A percentile compares a stretch with the other conserved stretches of the same genome.
Evolutionary conservation across 1,140 invertebrate genomes (phyloP).

Genomic region (Orius insidiosus): DNA sequence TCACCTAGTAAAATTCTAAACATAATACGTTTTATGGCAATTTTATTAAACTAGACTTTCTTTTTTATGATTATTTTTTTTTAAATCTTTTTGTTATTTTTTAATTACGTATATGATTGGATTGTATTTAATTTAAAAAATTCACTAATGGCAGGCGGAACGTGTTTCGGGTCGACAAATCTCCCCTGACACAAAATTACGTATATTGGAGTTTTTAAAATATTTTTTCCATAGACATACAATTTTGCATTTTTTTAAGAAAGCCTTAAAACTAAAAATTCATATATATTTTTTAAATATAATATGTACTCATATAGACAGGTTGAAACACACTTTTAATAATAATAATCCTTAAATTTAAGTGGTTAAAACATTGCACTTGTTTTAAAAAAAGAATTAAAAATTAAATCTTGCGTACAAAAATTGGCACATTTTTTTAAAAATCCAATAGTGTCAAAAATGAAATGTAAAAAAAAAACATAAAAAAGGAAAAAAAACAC

Average conservation of each 20-base stretch:
- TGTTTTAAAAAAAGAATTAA: conserved; percentile 4
- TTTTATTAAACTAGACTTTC: conserved; percentile 14
- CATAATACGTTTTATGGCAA: conserved; percentile 15
- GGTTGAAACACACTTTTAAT: conserved; percentile 10
- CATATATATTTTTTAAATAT: too few relatives aligned
- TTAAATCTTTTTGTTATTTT: background rate
- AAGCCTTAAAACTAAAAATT: too few relatives aligned
- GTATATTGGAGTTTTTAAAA: too few relatives aligned
- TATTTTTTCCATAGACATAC: too few relatives aligned
- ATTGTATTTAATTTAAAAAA: background rate
- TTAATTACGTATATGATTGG: background rate
- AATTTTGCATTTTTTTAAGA: too few relatives aligned
- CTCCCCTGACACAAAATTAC: too few relatives aligned
- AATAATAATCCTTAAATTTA: conserved; percentile 6
- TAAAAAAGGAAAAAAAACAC: background rate
- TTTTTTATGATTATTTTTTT: background rate
- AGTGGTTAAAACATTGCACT: conserved; percentile 12
- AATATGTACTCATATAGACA: conserved; percentile 4
- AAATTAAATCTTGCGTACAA: conserved; percentile 5
- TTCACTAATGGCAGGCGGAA: background rate
- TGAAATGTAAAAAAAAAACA: conserved; percentile 2
- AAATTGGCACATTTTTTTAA: conserved; percentile 11
- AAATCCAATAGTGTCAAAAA: background rate
- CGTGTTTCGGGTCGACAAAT: too few relatives aligned
- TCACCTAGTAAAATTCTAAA: conserved; percentile 15